A percentile compares a stretch with the other conserved stretches of the same genome.
Evolutionary conservation across 2,797 vertebrate genomes (phyloP).

Genomic region (Clamator glandarius): DNA sequence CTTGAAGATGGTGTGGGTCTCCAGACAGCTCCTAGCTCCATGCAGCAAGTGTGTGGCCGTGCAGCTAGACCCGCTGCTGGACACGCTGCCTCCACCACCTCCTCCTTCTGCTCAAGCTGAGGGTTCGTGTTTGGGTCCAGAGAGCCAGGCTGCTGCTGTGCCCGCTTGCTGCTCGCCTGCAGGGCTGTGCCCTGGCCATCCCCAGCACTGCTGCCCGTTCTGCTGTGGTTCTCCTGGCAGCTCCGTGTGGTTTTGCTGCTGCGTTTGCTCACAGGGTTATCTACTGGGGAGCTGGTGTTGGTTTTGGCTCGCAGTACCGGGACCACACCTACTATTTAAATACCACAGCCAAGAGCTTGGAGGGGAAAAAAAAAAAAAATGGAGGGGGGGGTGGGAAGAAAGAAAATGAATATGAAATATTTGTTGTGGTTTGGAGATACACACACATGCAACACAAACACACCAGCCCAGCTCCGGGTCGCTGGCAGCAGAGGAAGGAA

Average conservation of each 20-base stretch:
- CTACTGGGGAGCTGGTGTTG: conserved; percentile 63
- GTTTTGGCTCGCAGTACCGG: conserved; percentile 54
- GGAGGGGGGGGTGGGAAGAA: background rate
- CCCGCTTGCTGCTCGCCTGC: background rate
- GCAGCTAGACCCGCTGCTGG: background rate
- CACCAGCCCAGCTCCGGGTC: background rate
- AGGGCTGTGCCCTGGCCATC: background rate
- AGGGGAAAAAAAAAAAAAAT: background rate
- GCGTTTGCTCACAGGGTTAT: conserved; percentile 58
- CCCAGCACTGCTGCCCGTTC: background rate
- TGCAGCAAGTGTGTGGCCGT: fast-evolving
- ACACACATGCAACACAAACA: conserved; percentile 49
- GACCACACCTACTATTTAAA: conserved; percentile 73
- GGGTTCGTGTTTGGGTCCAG: fast-evolving
- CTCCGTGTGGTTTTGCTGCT: background rate
- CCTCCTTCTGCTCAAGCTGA: background rate
- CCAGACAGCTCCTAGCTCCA: background rate
- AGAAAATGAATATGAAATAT: conserved; percentile 60
- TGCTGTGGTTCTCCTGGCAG: background rate
- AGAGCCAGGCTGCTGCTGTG: background rate
- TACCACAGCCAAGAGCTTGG: conserved; percentile 60
- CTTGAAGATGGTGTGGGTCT: background rate
- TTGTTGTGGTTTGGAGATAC: conserved; percentile 71
- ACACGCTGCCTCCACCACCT: background rate
- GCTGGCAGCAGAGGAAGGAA: conserved; percentile 53